A percentile compares a stretch with the other conserved stretches of the same genome.
phyloP scores from a whole-genome alignment of 2,797 vertebrate species.

The Acanthiza pusilla region DNA sequence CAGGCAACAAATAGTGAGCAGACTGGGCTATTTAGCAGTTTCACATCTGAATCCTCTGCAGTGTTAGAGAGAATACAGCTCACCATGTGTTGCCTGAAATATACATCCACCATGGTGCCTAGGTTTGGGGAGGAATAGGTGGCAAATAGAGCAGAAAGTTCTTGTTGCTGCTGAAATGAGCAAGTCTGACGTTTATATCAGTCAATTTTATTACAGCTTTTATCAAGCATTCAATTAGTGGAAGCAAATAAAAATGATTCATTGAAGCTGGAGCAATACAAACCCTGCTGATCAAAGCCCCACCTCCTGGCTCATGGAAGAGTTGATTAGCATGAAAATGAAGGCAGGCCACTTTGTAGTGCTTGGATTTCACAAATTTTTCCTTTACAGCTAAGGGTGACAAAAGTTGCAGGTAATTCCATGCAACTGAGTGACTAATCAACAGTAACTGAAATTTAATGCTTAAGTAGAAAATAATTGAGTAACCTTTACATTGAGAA shows the following conservation, averaged over 20 bases:
- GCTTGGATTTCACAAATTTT: background rate
- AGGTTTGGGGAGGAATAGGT: background rate
- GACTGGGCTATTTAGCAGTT: background rate
- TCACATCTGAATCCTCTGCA: background rate
- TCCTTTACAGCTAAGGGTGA: background rate
- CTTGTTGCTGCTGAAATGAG: background rate
- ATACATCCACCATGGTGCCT: background rate
- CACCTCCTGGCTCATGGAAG: background rate
- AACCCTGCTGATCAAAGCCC: background rate
- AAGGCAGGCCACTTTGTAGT: background rate
- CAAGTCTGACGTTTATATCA: background rate
- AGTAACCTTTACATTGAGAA: background rate
- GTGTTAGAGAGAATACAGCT: background rate
- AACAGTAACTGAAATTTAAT: background rate
- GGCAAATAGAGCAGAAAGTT: background rate
- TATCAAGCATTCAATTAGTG: background rate
- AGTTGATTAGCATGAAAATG: background rate
- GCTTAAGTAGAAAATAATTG: background rate
- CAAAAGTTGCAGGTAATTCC: background rate
- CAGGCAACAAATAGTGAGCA: background rate
- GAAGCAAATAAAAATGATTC: background rate
- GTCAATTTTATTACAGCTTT: background rate
- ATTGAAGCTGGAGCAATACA: background rate
- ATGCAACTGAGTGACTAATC: background rate
- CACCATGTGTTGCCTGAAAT: background rate